Evolutionary conservation across 2,113 vertebrate species (phyloP), one percentile per base, ranked within the genome.

Genomic region (Mirza zaza): DNA sequence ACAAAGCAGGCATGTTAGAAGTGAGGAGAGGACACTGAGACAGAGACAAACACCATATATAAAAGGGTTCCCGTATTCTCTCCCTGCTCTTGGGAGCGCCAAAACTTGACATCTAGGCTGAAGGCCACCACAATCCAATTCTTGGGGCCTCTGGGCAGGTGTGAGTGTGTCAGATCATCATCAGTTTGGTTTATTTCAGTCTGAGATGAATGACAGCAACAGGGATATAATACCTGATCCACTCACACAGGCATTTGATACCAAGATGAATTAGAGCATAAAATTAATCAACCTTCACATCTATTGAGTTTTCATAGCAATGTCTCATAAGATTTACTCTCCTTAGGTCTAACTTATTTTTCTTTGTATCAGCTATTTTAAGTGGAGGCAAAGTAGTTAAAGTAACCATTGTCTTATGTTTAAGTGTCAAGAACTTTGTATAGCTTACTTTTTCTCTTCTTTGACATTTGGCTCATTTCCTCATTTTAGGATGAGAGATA

Each of bases 31-130:
- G 20, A 48, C 29, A 21, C 2, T 13, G 45, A 71, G 48, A 42
- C 1, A 20, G 25, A 55, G 9, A 11, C 32, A 23, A n/a, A 5
- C 2, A 0, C 8, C 1, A 9, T 8, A 6, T 23, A 59, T 20
- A 0, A 11, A 0, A 11, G 57, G 25, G 45, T 45, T n/a, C 50
- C 8, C 2, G 61, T 3, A 25, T 45, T 68, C 6, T 3, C 9
- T 29, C 50, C 50, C 95, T 3, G 25, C 23, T 45, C 42, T 70
- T 36, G 13, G 1, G 12, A 25, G 27, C 70, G 7, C 3, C 57
- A 4, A 52, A 59, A n/a, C 12, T 48, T 45, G 5, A 3, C 45
- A 8, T 61, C 8, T 17, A 10, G 36, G 11, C 12, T 45, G 15
- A 48, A 32, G 4, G 34, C 10, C 63, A 14, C 45, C 23, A 34